Conservation (phyloP, 2,888 invertebrate species). For the Phaonia tiefii region DNA sequence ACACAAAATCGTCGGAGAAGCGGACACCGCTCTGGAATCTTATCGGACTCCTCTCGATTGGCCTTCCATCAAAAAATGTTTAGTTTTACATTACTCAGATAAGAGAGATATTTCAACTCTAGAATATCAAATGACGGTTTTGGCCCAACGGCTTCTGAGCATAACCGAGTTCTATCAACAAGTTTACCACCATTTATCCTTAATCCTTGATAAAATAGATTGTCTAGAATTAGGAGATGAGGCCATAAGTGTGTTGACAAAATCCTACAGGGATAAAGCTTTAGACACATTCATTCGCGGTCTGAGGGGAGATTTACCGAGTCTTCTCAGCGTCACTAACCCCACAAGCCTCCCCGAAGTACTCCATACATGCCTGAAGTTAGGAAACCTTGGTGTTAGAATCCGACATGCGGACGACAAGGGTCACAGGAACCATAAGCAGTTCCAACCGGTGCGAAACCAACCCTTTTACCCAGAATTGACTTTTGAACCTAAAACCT, state of each 20-base stretch:
- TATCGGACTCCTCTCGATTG: slow-evolving; percentile 33
- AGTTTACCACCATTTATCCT: slow-evolving; percentile 34
- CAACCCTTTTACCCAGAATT: too few species aligned
- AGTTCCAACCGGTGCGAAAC: too few species aligned
- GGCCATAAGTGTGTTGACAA: slow-evolving; percentile 9
- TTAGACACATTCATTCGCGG: slow-evolving; percentile 36
- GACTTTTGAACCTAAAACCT: too few species aligned
- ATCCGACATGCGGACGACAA: too few species aligned
- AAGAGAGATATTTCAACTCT: slow-evolving; percentile 31
- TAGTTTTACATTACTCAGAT: slow-evolving; percentile 24
- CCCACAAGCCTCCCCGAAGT: slow-evolving; percentile 4
- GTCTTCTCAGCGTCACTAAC: slow-evolving; percentile 1
- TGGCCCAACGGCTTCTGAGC: not conserved
- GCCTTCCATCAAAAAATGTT: slow-evolving; percentile 26
- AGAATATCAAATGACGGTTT: slow-evolving; percentile 26
- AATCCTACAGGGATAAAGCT: slow-evolving; percentile 38
- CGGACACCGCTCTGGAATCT: slow-evolving; percentile 32
- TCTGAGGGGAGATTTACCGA: slow-evolving; percentile 20
- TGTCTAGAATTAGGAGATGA: slow-evolving; percentile 10
- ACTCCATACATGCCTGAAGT: slow-evolving; percentile 24
- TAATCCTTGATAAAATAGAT: slow-evolving; percentile 40
- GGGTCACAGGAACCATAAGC: too few species aligned
- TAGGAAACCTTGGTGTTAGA: too few species aligned
- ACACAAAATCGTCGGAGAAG: slow-evolving; percentile 17
- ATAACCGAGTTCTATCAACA: slow-evolving; percentile 37